Percentiles rank a stretch among this genome's conserved stretches.
Evolutionary conservation across 1,140 invertebrate genomes (phyloP).

Genomic region (Telenomus remus): DNA sequence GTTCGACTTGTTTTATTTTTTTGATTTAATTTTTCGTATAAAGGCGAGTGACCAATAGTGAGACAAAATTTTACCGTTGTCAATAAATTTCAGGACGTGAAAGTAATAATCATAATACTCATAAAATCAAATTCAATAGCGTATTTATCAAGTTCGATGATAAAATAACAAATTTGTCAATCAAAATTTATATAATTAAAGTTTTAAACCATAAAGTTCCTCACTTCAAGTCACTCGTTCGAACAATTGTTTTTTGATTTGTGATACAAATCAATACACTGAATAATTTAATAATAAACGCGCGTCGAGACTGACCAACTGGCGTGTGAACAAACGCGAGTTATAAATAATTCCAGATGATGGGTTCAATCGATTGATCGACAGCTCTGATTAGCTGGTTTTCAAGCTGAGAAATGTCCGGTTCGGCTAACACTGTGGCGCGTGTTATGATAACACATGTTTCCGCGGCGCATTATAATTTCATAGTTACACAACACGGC

Average conservation of each 20-base stretch:
- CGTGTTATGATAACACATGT: constrained; percentile 1
- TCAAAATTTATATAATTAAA: too few relatives aligned
- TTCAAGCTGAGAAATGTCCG: not conserved
- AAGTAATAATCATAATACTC: too few relatives aligned
- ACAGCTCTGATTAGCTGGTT: constrained; percentile 1
- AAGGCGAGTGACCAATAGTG: too few relatives aligned
- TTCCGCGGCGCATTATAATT: not conserved
- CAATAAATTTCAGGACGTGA: too few relatives aligned
- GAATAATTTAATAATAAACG: too few relatives aligned
- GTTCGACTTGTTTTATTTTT: too few relatives aligned
- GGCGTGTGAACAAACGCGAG: constrained; percentile 10
- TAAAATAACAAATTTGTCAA: too few relatives aligned
- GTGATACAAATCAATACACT: constrained; percentile 22
- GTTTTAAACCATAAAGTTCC: too few relatives aligned
- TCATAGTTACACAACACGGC: not conserved
- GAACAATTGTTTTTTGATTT: constrained; percentile 11
- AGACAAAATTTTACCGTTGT: too few relatives aligned
- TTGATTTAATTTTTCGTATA: constrained; percentile 10
- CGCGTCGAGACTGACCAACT: not conserved
- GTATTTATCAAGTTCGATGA: too few relatives aligned
- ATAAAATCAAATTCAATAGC: too few relatives aligned
- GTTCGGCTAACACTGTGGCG: not conserved
- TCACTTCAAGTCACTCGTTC: too few relatives aligned
- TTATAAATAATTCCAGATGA: constrained; percentile 2
- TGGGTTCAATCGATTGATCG: constrained; percentile 6